These are phyloP conservation scores for Euproctis similis DNA, from an alignment of 2,888 invertebrate species.

Conservation along the genomic window DNA sequence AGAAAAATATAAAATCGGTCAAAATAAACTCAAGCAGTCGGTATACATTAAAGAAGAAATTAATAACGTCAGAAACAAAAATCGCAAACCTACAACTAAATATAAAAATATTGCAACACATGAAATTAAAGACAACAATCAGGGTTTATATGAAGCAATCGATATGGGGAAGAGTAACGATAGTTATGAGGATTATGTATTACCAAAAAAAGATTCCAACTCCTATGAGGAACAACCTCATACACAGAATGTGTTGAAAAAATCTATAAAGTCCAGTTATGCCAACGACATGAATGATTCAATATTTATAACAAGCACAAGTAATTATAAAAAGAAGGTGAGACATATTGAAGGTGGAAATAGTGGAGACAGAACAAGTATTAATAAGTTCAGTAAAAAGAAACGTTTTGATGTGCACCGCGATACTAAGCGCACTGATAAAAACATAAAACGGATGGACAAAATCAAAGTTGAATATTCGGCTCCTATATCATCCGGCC, in stretches of 20 bases:
- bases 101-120: neutral
- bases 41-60: too few species aligned
- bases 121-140: neutral
- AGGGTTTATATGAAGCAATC: neutral
- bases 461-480: neutral
- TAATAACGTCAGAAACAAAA: too few species aligned
- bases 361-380: neutral
- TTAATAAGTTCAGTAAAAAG: neutral
- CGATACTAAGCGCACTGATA: too few species aligned
- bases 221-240: constrained; percentile 21
- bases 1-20: too few species aligned
- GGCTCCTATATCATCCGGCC: neutral
- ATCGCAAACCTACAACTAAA: too few species aligned
- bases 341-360: neutral
- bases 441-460: neutral
- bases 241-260: neutral
- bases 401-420: neutral
- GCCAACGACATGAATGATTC: neutral
- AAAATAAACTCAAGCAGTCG: too few species aligned
- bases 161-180: constrained; percentile 21
- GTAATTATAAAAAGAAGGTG: neutral
- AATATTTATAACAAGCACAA: too few species aligned
- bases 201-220: constrained; percentile 30
- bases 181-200: constrained; percentile 47
- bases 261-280: neutral